Conservation (phyloP, 1,140 invertebrate species). For the Zaprionus inermis region DNA sequence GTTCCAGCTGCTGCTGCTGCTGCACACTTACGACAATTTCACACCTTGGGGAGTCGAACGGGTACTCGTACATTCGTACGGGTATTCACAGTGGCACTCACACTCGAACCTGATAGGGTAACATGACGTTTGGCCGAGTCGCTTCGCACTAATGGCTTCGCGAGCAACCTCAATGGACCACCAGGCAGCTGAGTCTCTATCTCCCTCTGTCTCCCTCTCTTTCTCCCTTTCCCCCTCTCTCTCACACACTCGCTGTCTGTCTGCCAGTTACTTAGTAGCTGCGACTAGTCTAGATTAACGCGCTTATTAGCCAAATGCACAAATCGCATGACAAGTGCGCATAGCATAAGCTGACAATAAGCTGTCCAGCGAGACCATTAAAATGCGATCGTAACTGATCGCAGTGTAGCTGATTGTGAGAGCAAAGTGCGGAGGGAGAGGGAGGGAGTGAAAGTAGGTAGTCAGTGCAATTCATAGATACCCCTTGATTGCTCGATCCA, state of each 20-base stretch:
- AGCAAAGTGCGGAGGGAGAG: neutral
- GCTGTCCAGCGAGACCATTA: constrained; percentile 29
- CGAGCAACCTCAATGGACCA: constrained; percentile 3
- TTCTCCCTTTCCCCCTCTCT: neutral
- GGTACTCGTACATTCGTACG: neutral
- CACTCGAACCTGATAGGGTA: constrained; percentile 37
- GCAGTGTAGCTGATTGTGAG: neutral
- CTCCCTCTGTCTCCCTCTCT: neutral
- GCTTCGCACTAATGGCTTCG: neutral
- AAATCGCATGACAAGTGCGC: constrained; percentile 68
- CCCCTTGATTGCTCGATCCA: neutral
- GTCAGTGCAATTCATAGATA: neutral
- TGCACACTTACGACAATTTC: constrained; percentile 78
- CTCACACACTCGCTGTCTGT: neutral
- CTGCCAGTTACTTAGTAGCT: constrained; percentile 22
- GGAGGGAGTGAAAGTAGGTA: neutral
- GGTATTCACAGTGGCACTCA: constrained; percentile 5
- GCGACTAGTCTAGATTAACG: constrained; percentile 60
- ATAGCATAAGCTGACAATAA: constrained; percentile 38
- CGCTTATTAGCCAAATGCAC: constrained; percentile 73
- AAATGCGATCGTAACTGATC: neutral
- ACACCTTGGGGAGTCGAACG: constrained; percentile 77
- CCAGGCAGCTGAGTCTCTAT: neutral
- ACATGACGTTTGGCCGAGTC: constrained; percentile 48
- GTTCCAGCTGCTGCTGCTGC: constrained; percentile 23